Evolutionary conservation across 2,797 vertebrate genomes (phyloP).

Genomic region (Amblyopsis hoosieri): DNA sequence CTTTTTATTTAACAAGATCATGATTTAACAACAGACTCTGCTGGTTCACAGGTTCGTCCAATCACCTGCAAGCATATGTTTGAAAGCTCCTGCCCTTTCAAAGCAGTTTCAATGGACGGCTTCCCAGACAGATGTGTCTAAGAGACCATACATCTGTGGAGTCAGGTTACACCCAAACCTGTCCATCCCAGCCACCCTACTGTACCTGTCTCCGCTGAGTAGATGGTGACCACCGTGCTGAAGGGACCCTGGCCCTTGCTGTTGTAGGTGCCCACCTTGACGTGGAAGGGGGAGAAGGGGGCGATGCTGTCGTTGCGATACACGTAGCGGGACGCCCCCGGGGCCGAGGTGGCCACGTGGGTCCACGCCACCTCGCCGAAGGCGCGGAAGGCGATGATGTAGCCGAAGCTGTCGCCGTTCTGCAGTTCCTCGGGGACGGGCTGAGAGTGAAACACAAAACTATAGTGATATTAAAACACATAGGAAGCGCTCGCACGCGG

Average conservation of each 20-base stretch:
- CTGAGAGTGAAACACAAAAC: constrained; percentile 86
- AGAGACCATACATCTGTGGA: too few relatives aligned
- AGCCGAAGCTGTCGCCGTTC: constrained; percentile 94
- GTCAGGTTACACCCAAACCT: neutral
- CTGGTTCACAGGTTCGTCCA: too few relatives aligned
- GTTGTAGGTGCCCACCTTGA: constrained; percentile 96
- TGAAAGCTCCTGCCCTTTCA: too few relatives aligned
- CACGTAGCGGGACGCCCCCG: constrained; percentile 86
- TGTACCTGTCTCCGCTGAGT: constrained; percentile 90
- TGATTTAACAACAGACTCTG: too few relatives aligned
- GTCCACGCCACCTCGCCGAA: constrained; percentile 89
- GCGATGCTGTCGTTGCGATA: constrained; percentile 93
- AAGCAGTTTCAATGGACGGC: too few relatives aligned
- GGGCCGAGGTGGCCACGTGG: constrained; percentile 90
- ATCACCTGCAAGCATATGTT: too few relatives aligned
- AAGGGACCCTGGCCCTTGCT: constrained; percentile 95
- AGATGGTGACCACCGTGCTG: constrained; percentile 88
- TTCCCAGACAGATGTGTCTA: too few relatives aligned
- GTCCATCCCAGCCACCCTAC: constrained; percentile 54
- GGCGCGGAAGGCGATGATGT: constrained; percentile 92
- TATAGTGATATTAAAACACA: constrained; percentile 87
- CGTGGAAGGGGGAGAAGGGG: constrained; percentile 92
- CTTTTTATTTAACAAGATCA: too few relatives aligned
- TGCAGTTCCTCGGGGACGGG: constrained; percentile 95
- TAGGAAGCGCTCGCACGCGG: constrained; percentile 71